phyloP scores from a whole-genome alignment of 2,797 vertebrate species.

The Fistularia tabacaria region DNA sequence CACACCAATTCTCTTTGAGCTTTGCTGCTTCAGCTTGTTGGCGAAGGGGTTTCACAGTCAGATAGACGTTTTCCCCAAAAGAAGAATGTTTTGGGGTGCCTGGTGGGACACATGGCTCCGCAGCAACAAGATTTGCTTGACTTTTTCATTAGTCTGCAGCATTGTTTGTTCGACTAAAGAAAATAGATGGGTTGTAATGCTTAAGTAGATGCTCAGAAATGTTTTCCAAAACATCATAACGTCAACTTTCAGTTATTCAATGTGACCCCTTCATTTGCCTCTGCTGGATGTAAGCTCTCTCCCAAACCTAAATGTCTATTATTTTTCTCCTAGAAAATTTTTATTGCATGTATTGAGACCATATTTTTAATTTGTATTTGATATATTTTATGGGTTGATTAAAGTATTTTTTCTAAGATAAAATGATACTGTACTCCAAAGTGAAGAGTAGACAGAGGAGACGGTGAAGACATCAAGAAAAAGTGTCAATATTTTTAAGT shows the following conservation, averaged over 20 bases:
- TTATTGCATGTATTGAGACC: slow-evolving; percentile 68
- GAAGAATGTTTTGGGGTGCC: slow-evolving; percentile 27
- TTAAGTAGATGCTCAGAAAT: slow-evolving; percentile 45
- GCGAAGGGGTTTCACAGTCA: slow-evolving; percentile 35
- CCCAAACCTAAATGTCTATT: slow-evolving; percentile 66
- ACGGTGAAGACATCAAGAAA: slow-evolving; percentile 82
- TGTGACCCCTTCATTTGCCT: slow-evolving; percentile 53
- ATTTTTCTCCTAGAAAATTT: slow-evolving; percentile 63
- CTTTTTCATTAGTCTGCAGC: slow-evolving; percentile 46
- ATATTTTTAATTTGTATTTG: slow-evolving; percentile 65
- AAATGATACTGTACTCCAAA: slow-evolving; percentile 84
- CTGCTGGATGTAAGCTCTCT: slow-evolving; percentile 63
- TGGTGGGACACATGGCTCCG: no score
- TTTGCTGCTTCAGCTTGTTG: slow-evolving; percentile 66
- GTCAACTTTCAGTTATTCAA: slow-evolving; percentile 48
- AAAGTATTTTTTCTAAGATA: slow-evolving; percentile 66
- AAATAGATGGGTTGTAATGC: slow-evolving; percentile 37
- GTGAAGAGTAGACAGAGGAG: slow-evolving; percentile 78
- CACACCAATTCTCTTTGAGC: slow-evolving; percentile 53
- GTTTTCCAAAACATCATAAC: slow-evolving; percentile 61
- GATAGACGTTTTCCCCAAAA: slow-evolving; percentile 46
- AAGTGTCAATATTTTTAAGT: slow-evolving; percentile 82
- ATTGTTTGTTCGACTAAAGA: slow-evolving; percentile 54
- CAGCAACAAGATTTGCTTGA: slow-evolving; percentile 55
- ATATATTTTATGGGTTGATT: slow-evolving; percentile 64